phyloP scores from a whole-genome alignment of 2,888 invertebrate genomes.

The Pyralis farinalis region DNA sequence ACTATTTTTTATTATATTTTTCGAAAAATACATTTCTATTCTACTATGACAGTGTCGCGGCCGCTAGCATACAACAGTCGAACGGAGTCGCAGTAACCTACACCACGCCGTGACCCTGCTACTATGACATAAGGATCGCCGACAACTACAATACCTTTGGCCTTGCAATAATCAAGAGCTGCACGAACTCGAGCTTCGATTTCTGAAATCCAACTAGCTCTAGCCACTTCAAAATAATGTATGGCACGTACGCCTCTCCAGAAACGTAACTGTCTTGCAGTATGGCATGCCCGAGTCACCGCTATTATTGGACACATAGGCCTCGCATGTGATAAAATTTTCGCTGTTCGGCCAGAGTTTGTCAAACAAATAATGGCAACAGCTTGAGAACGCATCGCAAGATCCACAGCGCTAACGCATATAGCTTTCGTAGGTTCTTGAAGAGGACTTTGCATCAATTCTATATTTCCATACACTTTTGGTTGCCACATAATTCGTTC shows the following conservation, averaged over 20 bases:
- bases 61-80: constrained; percentile 63
- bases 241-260: constrained; percentile 76
- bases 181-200: constrained; percentile 57
- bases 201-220: constrained; percentile 52
- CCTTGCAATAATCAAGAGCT: constrained; percentile 68
- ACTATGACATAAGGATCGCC: constrained; percentile 67
- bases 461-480: constrained; percentile 87
- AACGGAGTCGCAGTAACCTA: constrained; percentile 64
- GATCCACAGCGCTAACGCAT: constrained; percentile 61
- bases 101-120: constrained; percentile 59
- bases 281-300: constrained; percentile 84
- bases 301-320: constrained; percentile 89
- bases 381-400: constrained; percentile 57
- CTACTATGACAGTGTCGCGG: constrained; percentile 42
- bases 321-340: constrained; percentile 83
- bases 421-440: constrained; percentile 77
- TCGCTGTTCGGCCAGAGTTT: constrained; percentile 86
- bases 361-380: constrained; percentile 88
- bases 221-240: constrained; percentile 68
- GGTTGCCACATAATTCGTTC: constrained; percentile 92
- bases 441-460: constrained; percentile 79
- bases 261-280: constrained; percentile 82
- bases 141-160: constrained; percentile 56
- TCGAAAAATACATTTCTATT: constrained; percentile 9
- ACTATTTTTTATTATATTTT: too few relatives aligned